Evolutionary conservation across 1,140 invertebrate species (phyloP), one percentile per base, ranked within the genome.

Genomic region (Hirudo medicinalis): DNA sequence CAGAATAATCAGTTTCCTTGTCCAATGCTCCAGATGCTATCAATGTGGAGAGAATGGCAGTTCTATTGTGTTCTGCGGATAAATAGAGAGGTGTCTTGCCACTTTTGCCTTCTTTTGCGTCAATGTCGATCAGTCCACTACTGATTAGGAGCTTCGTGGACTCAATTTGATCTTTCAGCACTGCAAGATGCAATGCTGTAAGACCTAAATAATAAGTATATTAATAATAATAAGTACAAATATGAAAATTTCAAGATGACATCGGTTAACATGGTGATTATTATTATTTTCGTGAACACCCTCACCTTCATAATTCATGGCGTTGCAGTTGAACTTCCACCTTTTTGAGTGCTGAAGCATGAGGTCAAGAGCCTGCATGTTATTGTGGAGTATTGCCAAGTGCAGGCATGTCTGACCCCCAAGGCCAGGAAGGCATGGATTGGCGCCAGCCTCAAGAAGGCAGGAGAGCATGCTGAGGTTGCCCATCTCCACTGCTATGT

Each of bases 31-130:
- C 57, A 13, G 4, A 25, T 0, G 29, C 22, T 1, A 63, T 1
- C 11, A 63, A 20, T 13, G 22, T 20, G 11, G 22, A 25, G 57
- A 63, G 57, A 25, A 63, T 22, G 57, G 9, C 19, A 1, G 57
- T 22, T 11, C 29, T 22, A 15, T 63, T 63, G 22, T 22, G 22
- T 63, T 63, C 57, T 22, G 57, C 57, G 1, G 57, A 22, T 20
- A 63, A 13, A 20, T 25, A 63, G 57, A 63, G 57, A 20, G 57
- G 4, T 13, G 57, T 63, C 29, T 32, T 22, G 29, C 57, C 57
- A 32, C 57, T 63, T 63, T 63, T 63, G 6, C 57, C 57, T 63
- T 63, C 57, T 63, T 32, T 63, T 11, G 57, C 29, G 17, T 63
- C 57, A 15, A 63, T 13, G 57, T 63, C 57, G 57, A 25, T 11